phyloP scores from a whole-genome alignment of 2,888 invertebrate genomes.

The Sinohyriopsis cumingii region DNA sequence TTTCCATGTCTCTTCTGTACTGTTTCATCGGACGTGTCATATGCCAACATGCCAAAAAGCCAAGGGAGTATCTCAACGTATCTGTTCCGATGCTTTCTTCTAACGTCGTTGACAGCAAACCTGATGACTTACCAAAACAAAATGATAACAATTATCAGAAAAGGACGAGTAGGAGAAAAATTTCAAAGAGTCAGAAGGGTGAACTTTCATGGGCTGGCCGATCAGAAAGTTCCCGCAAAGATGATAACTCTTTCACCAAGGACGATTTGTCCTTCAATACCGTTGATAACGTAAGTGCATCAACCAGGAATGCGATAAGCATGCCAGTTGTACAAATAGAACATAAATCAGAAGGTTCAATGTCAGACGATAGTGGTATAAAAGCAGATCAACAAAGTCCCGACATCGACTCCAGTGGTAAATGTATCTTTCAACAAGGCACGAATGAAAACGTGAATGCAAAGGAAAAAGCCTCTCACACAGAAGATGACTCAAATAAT shows the following conservation, averaged over 20 bases:
- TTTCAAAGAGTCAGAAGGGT: too few species aligned
- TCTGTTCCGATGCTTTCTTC: conserved; percentile 28
- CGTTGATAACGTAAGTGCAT: too few species aligned
- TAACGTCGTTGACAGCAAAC: conserved; percentile 3
- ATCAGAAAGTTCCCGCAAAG: too few species aligned
- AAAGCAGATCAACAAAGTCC: conserved; percentile 11
- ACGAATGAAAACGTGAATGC: background rate
- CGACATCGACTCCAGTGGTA: background rate
- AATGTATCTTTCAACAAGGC: background rate
- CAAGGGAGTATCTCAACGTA: conserved; percentile 3
- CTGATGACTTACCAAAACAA: too few species aligned
- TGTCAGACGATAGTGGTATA: conserved; percentile 28
- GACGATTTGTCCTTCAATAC: too few species aligned
- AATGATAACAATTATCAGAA: too few species aligned
- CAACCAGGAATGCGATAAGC: too few species aligned
- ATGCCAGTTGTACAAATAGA: too few species aligned
- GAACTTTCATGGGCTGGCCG: too few species aligned
- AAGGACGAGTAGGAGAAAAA: too few species aligned
- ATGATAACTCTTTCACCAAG: too few species aligned
- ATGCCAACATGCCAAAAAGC: conserved; percentile 21
- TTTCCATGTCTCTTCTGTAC: conserved; percentile 33
- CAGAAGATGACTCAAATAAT: conserved; percentile 6
- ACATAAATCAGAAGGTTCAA: too few species aligned
- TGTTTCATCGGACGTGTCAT: conserved; percentile 38
- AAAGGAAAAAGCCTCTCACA: background rate